A percentile compares a stretch with the other conserved stretches of the same genome.
Evolutionary conservation across 2,797 vertebrate genomes (phyloP).

Genomic region (Clarias laeviceps): DNA sequence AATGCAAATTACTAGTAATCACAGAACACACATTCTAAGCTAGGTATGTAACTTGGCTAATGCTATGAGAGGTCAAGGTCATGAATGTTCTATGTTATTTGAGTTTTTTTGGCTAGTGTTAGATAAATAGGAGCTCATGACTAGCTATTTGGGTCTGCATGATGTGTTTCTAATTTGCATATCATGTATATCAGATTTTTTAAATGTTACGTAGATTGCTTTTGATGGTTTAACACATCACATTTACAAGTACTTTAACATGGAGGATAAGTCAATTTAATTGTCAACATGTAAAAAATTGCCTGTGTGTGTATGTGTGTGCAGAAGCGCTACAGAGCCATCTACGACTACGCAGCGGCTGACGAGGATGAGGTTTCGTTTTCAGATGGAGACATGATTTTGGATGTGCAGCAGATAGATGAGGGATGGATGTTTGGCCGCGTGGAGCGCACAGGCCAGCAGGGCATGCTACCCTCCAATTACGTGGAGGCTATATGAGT

Average conservation of each 20-base stretch:
- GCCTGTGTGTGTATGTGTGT: slow-evolving; percentile 12
- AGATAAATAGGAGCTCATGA: background rate
- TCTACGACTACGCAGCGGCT: slow-evolving; percentile 89
- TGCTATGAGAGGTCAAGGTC: background rate
- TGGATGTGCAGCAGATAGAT: slow-evolving; percentile 92
- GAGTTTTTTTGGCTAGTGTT: background rate
- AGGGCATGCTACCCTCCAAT: slow-evolving; percentile 93
- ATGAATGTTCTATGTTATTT: too few species aligned
- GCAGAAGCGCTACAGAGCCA: slow-evolving; percentile 86
- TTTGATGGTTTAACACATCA: background rate
- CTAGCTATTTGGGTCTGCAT: background rate
- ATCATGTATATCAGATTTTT: background rate
- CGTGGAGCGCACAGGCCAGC: slow-evolving; percentile 92
- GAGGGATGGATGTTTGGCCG: slow-evolving; percentile 96
- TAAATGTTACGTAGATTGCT: background rate
- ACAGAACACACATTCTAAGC: background rate
- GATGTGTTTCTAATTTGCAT: background rate
- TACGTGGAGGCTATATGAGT: slow-evolving; percentile 89
- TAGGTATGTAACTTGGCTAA: background rate
- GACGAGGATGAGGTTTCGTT: slow-evolving; percentile 93
- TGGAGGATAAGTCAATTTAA: background rate
- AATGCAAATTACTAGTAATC: background rate
- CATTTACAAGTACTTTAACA: background rate
- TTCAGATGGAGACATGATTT: slow-evolving; percentile 87
- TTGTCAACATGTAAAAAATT: background rate